A percentile compares a stretch with the other conserved stretches of the same genome.
These are phyloP conservation scores for Irena cyanogastra DNA, from an alignment of 2,113 vertebrate genomes.

Conservation along the genomic window DNA sequence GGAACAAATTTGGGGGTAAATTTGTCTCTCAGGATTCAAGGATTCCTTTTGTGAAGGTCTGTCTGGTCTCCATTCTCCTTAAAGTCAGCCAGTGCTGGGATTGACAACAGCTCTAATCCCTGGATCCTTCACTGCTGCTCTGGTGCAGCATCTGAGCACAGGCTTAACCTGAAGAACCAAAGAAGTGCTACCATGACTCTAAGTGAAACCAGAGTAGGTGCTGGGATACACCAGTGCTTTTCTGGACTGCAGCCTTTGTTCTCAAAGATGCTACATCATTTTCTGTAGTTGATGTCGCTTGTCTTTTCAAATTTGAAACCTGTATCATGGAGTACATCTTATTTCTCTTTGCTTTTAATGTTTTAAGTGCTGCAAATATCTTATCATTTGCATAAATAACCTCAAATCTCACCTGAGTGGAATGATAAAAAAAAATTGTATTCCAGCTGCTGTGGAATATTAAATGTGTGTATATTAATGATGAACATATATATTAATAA, in stretches of 20 bases:
- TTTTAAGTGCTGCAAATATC: background rate
- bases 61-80: background rate
- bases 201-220: background rate
- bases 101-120: accelerated
- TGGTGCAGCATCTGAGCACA: background rate
- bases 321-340: background rate
- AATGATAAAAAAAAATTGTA: background rate
- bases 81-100: background rate
- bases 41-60: background rate
- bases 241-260: background rate
- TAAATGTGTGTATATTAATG: background rate
- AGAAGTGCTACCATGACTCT: background rate
- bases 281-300: accelerated
- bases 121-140: background rate
- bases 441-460: background rate
- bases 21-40: background rate
- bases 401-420: background rate
- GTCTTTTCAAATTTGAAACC: background rate
- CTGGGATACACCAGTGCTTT: background rate
- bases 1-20: background rate
- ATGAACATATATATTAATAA: background rate
- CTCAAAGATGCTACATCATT: background rate
- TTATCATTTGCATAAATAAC: background rate
- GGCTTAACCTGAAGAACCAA: background rate
- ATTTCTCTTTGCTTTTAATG: background rate